Evolutionary conservation across 2,113 vertebrate genomes (phyloP), one percentile per base, ranked within the genome.

Genomic region (Urocolius indicus): DNA sequence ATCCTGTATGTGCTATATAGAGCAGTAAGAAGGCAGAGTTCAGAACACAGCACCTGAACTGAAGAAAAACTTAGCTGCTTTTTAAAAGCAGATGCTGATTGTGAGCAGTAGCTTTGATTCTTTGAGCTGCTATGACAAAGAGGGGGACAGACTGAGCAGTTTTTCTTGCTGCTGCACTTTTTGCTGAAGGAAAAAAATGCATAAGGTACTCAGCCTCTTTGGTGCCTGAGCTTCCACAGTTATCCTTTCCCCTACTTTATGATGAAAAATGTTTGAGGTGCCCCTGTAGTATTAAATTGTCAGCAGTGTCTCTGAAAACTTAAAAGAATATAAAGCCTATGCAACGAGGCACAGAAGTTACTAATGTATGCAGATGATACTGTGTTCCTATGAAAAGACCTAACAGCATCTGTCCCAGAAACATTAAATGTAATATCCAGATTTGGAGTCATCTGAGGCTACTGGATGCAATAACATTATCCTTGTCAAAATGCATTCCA

Each of bases 391-490:
- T 92, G 77, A 84, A 95, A 94, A 91, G 66, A 51, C 74, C 48
- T 87, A 92, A 80, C 23, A 90, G 57, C 89, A 80, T 94, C 93
- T 95, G 82, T 95, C 84, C 86, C 85, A 76, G 94, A 74, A 97
- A 89, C 89, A 93, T 86, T 90, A 94, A 94, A 96, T 94, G 61
- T 55, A 87, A 94, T 96, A 76, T 24, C 84, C 84, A 90, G 61
- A 92, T 96, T 95, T 87, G 89, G 76, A 97, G 94, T 94, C 77
- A 14, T 63, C 69, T 96, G 92, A 95, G 91, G 90, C 63, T 96
- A 26, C 68, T 74, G 63, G 74, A 84, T 65, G 93, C 84, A 94
- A 92, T 91, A 80, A 84, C 62, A 91, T 72, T 89, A 32, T 75
- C 67, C 84, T 95, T 78, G 88, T 62, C 89, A 92, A 71, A 94